Base-by-base conservation (phyloP, 2,888 invertebrate species). In the Eulithis testata region DNA sequence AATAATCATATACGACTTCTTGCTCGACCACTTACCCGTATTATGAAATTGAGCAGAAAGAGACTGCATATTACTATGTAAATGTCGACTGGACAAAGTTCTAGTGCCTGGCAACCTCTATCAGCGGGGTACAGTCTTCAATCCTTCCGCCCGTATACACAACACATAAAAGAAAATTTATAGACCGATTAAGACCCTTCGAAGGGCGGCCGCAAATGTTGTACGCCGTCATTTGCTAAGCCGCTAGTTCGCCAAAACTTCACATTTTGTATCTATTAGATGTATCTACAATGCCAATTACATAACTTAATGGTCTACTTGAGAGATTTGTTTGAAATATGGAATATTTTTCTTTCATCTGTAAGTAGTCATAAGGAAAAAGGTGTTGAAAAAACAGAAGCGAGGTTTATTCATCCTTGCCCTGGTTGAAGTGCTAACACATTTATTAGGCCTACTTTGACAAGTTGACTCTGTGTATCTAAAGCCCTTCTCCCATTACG, bases 131-230 rank as follows among this genome's bases (percentile, higher is more conserved):
- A 71, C 68, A 71, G 70, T 73, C 69, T 75, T 73, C 73, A 71
- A 76, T 77, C 74, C 72, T 74, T 75, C 75, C 74, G 69, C 75
- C 70, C 73, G 79, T 83, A 80, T 80, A 86, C 78, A 84, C 74
- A 73, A 78, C 79, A 79, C 84, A 87, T 86, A 87, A 86, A 89
- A 87, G 80, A 81, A 84, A 86, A 88, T 89, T 85, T 87, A 89
- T 88, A 77, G 85, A 75, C 83, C 87, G 87, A 85, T 89, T 87
- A 86, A 85, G 84, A 83, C 83, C 86, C 83, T 83, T 83, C 78
- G 82, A 82, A 84, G 84, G 85, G 82, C 81, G 76, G 76, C 86
- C 87, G 76, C 87, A 84, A 87, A 88, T 85, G 84, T 79, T 83
- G 82, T 80, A 72, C 76, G 76, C 81, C 83, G 83, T 82, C 87